phyloP scores from a whole-genome alignment of 2,113 vertebrate species.

The Oreotrochilus melanogaster region DNA sequence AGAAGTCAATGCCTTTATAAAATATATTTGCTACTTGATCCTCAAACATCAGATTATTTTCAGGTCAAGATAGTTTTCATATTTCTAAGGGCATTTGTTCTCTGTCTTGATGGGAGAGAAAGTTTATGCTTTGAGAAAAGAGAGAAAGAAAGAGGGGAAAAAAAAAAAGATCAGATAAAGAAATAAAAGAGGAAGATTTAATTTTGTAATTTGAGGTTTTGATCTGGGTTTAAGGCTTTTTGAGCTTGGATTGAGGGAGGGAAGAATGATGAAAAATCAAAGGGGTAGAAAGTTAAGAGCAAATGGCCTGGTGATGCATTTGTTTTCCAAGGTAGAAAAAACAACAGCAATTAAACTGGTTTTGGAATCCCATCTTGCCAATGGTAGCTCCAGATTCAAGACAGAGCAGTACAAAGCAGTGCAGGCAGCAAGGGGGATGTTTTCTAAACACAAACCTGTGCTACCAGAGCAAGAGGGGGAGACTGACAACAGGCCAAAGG shows the following conservation, averaged over 20 bases:
- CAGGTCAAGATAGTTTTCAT: background rate
- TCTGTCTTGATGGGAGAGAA: background rate
- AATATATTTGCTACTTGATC: constrained; percentile 11
- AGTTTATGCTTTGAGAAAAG: constrained; percentile 23
- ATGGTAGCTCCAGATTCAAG: background rate
- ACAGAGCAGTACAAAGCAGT: fast-evolving
- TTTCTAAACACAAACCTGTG: background rate
- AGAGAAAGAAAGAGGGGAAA: background rate
- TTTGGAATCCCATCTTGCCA: background rate
- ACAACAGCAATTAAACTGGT: background rate
- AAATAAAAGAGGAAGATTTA: background rate
- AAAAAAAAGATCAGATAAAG: background rate
- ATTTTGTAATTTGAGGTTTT: constrained; percentile 47
- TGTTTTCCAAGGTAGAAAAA: background rate
- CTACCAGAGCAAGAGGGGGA: background rate
- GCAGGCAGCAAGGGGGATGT: background rate
- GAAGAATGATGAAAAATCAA: background rate
- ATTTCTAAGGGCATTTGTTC: background rate
- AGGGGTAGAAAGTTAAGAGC: constrained; percentile 22
- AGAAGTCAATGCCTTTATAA: background rate
- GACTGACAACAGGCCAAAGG: background rate
- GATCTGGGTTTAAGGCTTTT: background rate
- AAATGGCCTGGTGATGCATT: constrained; percentile 34
- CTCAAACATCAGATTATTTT: constrained; percentile 43
- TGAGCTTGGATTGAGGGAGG: background rate